phyloP scores from a whole-genome alignment of 2,797 vertebrate genomes.

The Mionectes olivaceus region DNA sequence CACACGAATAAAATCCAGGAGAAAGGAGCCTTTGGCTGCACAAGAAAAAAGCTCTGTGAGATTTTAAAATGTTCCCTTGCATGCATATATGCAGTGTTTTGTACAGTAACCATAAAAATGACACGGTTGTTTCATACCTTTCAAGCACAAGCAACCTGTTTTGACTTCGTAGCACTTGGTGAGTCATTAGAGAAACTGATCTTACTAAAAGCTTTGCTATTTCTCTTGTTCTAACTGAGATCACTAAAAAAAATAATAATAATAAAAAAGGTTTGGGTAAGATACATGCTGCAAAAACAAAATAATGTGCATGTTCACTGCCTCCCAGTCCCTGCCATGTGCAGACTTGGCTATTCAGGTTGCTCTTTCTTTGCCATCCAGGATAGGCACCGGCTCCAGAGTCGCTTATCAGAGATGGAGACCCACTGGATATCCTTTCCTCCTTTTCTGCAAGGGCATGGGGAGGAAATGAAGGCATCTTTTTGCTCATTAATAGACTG shows the following conservation, averaged over 20 bases:
- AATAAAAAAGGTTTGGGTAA: background rate
- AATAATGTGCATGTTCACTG: background rate
- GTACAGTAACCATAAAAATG: conserved; percentile 67
- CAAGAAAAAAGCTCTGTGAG: background rate
- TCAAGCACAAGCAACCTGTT: conserved; percentile 63
- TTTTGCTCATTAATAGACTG: background rate
- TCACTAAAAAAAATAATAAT: background rate
- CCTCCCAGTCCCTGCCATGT: background rate
- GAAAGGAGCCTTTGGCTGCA: conserved; percentile 32
- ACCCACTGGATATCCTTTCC: background rate
- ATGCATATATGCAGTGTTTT: conserved; percentile 56
- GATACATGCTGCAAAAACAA: background rate
- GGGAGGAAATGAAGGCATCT: background rate
- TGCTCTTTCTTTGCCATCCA: background rate
- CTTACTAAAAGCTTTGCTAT: conserved; percentile 47
- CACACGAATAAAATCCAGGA: conserved; percentile 11
- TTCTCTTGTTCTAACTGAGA: conserved; percentile 29
- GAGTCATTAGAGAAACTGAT: conserved; percentile 69
- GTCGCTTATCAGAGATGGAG: background rate
- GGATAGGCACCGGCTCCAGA: background rate
- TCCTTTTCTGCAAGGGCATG: background rate
- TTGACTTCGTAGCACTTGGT: conserved; percentile 61
- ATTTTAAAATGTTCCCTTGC: conserved; percentile 35
- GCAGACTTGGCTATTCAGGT: background rate
- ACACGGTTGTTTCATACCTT: conserved; percentile 63